A percentile compares a stretch with the other conserved stretches of the same genome.
These are phyloP conservation scores for Drosophila macrothrix DNA, from an alignment of 2,888 invertebrate genomes.

Conservation along the genomic window DNA sequence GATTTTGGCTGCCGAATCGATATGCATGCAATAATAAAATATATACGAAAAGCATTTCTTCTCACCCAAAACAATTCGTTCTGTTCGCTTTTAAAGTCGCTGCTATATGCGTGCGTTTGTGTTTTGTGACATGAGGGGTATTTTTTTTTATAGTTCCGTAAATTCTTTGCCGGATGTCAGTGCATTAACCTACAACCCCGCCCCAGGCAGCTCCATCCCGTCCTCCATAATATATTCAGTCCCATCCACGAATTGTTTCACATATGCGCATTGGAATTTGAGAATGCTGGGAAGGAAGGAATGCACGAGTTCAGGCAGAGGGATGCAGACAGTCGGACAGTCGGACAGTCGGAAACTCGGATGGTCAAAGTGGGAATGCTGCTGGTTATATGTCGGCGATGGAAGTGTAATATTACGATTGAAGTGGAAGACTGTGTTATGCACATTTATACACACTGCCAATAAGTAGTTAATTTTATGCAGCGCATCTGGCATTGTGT, in stretches of 20 bases:
- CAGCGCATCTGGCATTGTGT: neutral
- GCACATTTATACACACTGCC: neutral
- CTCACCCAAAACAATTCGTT: slow-evolving; percentile 43
- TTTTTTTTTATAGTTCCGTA: slow-evolving; percentile 26
- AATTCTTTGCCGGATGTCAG: slow-evolving; percentile 43
- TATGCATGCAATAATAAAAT: slow-evolving; percentile 56
- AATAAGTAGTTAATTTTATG: neutral
- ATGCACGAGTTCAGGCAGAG: slow-evolving; percentile 14
- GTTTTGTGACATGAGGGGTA: neutral
- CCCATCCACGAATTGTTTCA: slow-evolving; percentile 36
- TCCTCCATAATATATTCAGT: slow-evolving; percentile 19
- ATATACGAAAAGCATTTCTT: slow-evolving; percentile 45
- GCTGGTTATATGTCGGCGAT: slow-evolving; percentile 18
- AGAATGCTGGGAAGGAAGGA: slow-evolving; percentile 35
- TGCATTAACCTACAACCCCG: slow-evolving; percentile 54
- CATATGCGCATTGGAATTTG: slow-evolving; percentile 54
- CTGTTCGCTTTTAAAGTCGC: slow-evolving; percentile 19
- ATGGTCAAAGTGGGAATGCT: slow-evolving; percentile 34
- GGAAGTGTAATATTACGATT: slow-evolving; percentile 4
- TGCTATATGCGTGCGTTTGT: slow-evolving; percentile 2
- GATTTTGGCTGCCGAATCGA: slow-evolving; percentile 34
- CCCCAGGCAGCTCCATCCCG: slow-evolving; percentile 8
- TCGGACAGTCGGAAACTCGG: slow-evolving; percentile 6
- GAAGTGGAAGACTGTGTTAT: slow-evolving; percentile 9
- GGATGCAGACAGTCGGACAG: neutral